Base-by-base conservation (phyloP, 2,797 vertebrate species). In the Prionace glauca region DNA sequence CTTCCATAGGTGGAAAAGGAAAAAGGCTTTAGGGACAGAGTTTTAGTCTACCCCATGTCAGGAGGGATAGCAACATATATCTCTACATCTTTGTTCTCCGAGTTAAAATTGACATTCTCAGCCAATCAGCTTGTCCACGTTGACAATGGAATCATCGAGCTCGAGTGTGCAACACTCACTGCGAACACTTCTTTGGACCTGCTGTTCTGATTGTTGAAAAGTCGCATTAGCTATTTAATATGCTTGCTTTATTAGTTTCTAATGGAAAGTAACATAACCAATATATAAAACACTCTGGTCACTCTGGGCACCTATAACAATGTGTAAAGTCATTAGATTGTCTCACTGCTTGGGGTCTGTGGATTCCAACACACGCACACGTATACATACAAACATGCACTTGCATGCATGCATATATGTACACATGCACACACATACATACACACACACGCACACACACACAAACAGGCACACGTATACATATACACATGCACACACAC, bases 201-300 rank as follows among this genome's bases (percentile, higher is more conserved):
- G 7, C 5, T 56, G 50, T 56, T 29, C 26, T 8, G 36, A 84
- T 36, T 84, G 36, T 5, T 41, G n/a, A 84, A 45, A 41, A 84
- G 79, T 18, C 22, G 0, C 41, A n/a, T 36, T 36, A 84, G 36
- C 36, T 41, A 84, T 18, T 36, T 36, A 84, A 84, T 62, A 16
- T 60, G 56, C 26, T 62, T 62, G 50, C 26, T 60, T 50, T 50
- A 88, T 32, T 88, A 60, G 26, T 0, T 32, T 60, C 12, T 62
- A 60, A 90, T 90, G 87, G 50, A 90, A 90, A 90, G 62, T 90
- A 90, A 90, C 50, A 60, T 62, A 56, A 62, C 87, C 56, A 62
- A 32, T 11, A 62, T 12, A 60, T 12, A 62, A 32, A 29, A 90
- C 26, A 60, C 50, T 90, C 50, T 62, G 56, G 87, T 90, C 32